Evolutionary conservation across 2,888 invertebrate species (phyloP).

Genomic region (Drosophila kambysellisi): DNA sequence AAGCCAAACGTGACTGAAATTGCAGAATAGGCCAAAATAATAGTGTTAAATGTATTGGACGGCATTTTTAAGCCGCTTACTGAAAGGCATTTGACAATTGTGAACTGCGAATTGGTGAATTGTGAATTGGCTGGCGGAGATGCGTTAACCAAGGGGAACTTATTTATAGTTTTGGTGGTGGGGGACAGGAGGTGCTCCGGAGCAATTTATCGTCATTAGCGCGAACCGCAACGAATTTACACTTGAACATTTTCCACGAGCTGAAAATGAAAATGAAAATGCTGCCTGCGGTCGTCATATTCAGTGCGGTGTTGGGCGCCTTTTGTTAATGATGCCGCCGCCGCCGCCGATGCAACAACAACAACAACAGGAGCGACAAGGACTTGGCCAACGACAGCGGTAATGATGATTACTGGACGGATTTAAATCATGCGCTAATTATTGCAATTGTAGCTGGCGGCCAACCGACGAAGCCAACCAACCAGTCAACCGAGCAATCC

Average conservation of each 20-base stretch:
- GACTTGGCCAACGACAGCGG: conserved; percentile 64
- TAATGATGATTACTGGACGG: conserved; percentile 81
- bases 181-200: conserved; percentile 12
- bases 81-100: conserved; percentile 32
- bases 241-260: conserved; percentile 78
- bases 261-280: conserved; percentile 75
- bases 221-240: conserved; percentile 67
- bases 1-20: not conserved
- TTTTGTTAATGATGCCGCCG: conserved; percentile 59
- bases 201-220: conserved; percentile 81
- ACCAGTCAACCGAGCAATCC: not conserved
- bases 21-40: not conserved
- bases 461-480: conserved; percentile 20
- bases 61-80: conserved; percentile 53
- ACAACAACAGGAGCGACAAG: conserved; percentile 31
- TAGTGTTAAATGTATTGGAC: conserved; percentile 40
- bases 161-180: conserved; percentile 74
- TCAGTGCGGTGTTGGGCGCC: conserved; percentile 45
- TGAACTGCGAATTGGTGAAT: conserved; percentile 33
- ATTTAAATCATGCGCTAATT: conserved; percentile 80
- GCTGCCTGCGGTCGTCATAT: conserved; percentile 66
- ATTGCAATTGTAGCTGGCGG: conserved; percentile 76
- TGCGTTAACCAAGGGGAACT: conserved; percentile 62
- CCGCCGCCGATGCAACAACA: conserved; percentile 34
- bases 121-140: not conserved